A percentile compares a stretch with the other conserved stretches of the same genome.
These are phyloP conservation scores for Phyllotreta cruciferae DNA, from an alignment of 2,888 invertebrate genomes.

Conservation along the genomic window DNA sequence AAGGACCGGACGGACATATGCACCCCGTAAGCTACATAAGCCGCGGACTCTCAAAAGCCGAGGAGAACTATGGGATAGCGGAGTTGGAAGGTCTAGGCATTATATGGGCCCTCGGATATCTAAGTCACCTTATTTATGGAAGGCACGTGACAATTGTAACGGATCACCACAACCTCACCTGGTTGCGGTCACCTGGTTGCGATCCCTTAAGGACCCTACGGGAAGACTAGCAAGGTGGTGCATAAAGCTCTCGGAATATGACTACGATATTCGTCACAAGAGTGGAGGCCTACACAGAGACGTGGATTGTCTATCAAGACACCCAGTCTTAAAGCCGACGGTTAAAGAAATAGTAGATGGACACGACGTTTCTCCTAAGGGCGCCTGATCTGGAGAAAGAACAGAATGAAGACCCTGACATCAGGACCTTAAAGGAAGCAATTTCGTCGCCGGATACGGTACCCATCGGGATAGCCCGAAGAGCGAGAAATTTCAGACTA, in stretches of 20 bases:
- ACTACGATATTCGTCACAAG: neutral
- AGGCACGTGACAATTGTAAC: conserved; percentile 33
- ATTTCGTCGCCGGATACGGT: conserved; percentile 18
- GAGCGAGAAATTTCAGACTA: conserved; percentile 38
- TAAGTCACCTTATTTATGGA: conserved; percentile 38
- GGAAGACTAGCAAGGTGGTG: neutral
- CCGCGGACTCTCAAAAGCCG: conserved; percentile 38
- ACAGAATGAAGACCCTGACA: conserved; percentile 31
- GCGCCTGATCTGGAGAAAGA: conserved; percentile 26
- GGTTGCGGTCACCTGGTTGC: conserved; percentile 24
- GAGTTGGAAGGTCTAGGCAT: conserved; percentile 36
- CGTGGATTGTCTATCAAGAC: conserved; percentile 17
- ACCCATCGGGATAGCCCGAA: conserved; percentile 29
- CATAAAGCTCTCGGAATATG: neutral
- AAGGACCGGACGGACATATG: conserved; percentile 23
- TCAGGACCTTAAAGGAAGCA: conserved; percentile 30
- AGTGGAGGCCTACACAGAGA: neutral
- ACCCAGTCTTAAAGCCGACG: conserved; percentile 25
- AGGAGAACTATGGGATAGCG: conserved; percentile 38
- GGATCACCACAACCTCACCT: conserved; percentile 34
- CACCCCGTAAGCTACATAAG: conserved; percentile 43
- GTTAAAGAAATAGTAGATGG: conserved; percentile 14
- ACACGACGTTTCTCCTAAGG: conserved; percentile 27
- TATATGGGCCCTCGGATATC: conserved; percentile 35
- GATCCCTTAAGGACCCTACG: neutral